Evolutionary conservation across 2,888 invertebrate species (phyloP).

Genomic region (Cylindroiulus punctatus): DNA sequence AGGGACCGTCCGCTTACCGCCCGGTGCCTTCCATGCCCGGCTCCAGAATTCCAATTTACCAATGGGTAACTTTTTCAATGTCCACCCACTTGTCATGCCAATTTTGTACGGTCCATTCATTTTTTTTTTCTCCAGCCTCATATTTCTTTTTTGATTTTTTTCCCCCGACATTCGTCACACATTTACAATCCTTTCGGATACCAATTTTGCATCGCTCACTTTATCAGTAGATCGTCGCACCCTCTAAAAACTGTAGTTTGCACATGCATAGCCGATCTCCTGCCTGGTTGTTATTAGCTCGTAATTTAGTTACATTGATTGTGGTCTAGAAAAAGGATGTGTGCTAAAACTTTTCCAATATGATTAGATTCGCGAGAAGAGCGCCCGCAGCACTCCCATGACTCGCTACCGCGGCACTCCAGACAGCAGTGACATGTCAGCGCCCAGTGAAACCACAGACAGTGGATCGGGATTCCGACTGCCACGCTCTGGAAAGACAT

Average conservation of each 20-base stretch:
- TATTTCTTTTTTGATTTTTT: neutral
- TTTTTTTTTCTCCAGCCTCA: too few relatives aligned
- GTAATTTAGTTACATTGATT: neutral
- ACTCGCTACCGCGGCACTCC: conserved; percentile 73
- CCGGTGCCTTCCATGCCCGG: conserved; percentile 60
- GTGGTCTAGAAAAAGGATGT: neutral
- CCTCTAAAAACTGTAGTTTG: neutral
- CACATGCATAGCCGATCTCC: conserved; percentile 35
- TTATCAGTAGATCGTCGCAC: neutral
- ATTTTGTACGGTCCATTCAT: neutral
- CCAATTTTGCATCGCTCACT: neutral
- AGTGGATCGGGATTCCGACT: conserved; percentile 60
- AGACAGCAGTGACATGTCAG: conserved; percentile 85
- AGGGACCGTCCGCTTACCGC: conserved; percentile 60
- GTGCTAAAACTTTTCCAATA: neutral
- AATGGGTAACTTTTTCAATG: conserved; percentile 59
- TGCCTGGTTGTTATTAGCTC: conserved; percentile 20
- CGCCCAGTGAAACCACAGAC: conserved; percentile 64
- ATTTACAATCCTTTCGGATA: neutral
- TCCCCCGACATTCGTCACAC: neutral
- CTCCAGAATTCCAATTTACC: conserved; percentile 61
- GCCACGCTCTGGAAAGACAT: conserved; percentile 59
- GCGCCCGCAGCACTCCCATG: conserved; percentile 92
- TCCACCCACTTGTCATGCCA: neutral
- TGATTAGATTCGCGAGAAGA: conserved; percentile 87